These are phyloP conservation scores for Eunapius fragilis DNA, from an alignment of 37 sponge, comb jelly and placozoan genomes.

Conservation along the genomic window DNA sequence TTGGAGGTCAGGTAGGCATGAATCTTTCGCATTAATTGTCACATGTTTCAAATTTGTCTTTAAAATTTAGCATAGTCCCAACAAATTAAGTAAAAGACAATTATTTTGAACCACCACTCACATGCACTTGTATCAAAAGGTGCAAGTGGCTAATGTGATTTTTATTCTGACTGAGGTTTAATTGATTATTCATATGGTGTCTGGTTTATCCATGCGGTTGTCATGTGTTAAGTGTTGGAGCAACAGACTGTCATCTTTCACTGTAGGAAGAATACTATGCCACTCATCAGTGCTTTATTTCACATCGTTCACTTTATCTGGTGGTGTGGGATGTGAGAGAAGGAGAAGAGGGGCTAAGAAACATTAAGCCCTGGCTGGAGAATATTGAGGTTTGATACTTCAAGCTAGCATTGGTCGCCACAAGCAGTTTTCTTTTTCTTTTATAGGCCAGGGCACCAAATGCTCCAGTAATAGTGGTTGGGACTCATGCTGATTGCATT, in stretches of 20 bases:
- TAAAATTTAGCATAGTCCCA: no score
- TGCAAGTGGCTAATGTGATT: no score
- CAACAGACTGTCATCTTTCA: no score
- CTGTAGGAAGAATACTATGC: conserved; percentile 76
- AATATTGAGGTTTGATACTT: conserved; percentile 65
- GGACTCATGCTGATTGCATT: conserved; percentile 68
- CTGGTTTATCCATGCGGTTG: no score
- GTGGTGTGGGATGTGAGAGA: conserved; percentile 75
- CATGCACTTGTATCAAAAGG: no score
- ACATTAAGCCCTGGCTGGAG: conserved; percentile 74
- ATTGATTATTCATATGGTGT: no score
- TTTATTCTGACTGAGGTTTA: no score
- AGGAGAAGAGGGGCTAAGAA: conserved; percentile 49
- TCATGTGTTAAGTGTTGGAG: no score
- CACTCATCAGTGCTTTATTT: conserved; percentile 85
- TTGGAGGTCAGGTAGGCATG: conserved; percentile 83
- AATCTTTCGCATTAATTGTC: no score
- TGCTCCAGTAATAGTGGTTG: conserved; percentile 80
- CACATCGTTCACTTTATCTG: conserved; percentile 70
- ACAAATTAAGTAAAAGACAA: no score
- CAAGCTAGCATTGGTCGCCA: not conserved
- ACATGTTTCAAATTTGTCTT: no score
- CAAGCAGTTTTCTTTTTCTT: not conserved
- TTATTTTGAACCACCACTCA: no score
- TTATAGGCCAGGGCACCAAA: conserved; percentile 71